Conservation (phyloP, 2,797 vertebrate genomes). For the Lepilemur ruficaudatus region DNA sequence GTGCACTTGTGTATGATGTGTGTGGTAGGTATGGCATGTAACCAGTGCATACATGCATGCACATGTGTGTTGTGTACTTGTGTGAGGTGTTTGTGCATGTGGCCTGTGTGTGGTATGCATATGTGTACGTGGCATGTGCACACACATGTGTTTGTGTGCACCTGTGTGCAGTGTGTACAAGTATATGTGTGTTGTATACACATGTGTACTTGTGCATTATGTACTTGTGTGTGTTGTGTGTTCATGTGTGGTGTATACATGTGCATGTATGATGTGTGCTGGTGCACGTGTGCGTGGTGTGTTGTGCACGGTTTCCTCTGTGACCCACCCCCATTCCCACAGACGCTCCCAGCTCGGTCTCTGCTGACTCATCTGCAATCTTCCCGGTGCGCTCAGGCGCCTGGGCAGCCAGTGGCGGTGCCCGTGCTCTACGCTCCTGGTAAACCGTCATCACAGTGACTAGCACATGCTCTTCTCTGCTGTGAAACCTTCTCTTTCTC, state of each 20-base stretch:
- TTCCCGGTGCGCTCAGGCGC: background rate
- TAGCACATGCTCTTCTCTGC: background rate
- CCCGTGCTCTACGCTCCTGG: too few relatives aligned
- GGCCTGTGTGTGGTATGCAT: background rate
- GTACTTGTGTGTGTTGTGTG: too few relatives aligned
- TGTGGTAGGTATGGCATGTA: too few relatives aligned
- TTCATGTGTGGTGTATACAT: background rate
- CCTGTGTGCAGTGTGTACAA: background rate
- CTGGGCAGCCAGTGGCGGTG: background rate
- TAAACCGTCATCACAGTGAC: background rate
- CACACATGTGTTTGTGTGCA: background rate
- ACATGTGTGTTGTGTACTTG: too few relatives aligned
- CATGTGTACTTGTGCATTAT: background rate
- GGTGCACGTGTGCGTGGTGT: too few relatives aligned
- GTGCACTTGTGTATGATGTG: too few relatives aligned
- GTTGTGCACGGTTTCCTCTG: too few relatives aligned
- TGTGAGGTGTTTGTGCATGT: background rate
- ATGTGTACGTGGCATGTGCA: background rate
- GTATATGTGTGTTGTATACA: background rate
- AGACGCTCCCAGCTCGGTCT: too few relatives aligned
- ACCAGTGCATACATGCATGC: background rate
- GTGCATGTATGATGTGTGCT: background rate
- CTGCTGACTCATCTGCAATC: too few relatives aligned
- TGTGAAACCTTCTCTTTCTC: background rate
- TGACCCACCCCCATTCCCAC: too few relatives aligned